These are phyloP conservation scores for Julus scanicus DNA, from an alignment of 2,888 invertebrate species.

Conservation along the genomic window DNA sequence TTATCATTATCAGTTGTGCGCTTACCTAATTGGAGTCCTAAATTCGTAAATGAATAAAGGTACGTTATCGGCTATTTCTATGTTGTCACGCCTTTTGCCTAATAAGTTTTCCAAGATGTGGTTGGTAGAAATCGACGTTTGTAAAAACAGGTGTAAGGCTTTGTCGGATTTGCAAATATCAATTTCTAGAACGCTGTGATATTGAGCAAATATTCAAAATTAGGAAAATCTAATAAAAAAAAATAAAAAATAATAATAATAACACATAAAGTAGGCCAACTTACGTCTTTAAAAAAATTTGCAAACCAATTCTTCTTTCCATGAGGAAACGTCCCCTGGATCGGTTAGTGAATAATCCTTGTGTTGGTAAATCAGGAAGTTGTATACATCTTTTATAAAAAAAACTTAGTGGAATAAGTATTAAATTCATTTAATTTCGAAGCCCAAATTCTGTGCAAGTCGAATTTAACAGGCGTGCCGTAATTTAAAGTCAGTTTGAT, in stretches of 20 bases:
- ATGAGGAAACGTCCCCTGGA: not conserved
- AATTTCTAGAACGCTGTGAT: not conserved
- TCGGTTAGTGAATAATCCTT: not conserved
- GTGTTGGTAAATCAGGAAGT: not conserved
- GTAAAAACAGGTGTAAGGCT: constrained; percentile 36
- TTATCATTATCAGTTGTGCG: not conserved
- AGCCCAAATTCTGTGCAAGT: too few species aligned
- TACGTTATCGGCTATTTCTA: not conserved
- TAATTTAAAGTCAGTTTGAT: not conserved
- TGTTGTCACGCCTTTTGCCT: not conserved
- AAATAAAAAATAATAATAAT: not conserved
- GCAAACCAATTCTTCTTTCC: not conserved
- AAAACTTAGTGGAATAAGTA: not conserved
- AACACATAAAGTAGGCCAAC: not conserved
- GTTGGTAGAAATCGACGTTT: constrained; percentile 19
- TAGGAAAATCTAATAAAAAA: not conserved
- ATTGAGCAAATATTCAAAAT: not conserved
- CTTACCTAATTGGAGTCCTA: not conserved
- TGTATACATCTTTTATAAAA: not conserved
- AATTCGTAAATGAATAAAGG: not conserved
- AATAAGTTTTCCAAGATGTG: not conserved
- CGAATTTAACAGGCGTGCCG: too few species aligned
- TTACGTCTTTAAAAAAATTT: not conserved
- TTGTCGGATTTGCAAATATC: not conserved
- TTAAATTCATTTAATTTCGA: too few species aligned